Conservation (phyloP, 2,888 invertebrate genomes). For the Scaptomyza polygonia region DNA sequence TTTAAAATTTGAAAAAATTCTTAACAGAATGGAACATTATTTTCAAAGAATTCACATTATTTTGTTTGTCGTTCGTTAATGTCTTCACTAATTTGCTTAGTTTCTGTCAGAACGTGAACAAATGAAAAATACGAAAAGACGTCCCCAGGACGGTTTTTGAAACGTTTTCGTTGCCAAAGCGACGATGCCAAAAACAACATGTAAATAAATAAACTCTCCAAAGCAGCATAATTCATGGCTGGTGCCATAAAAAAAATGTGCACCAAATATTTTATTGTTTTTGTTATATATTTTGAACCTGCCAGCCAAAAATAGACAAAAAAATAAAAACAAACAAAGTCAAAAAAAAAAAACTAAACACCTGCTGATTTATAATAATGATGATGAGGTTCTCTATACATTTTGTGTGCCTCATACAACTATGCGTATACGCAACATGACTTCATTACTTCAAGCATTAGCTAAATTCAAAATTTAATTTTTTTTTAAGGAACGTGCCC, state of each 20-base stretch:
- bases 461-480: conserved; percentile 7
- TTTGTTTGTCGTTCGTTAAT: conserved; percentile 41
- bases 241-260: conserved; percentile 52
- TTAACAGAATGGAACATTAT: conserved; percentile 40
- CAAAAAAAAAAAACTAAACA: conserved; percentile 49
- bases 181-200: conserved; percentile 53
- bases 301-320: conserved; percentile 35
- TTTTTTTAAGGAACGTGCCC: conserved; percentile 60
- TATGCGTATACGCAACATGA: conserved; percentile 48
- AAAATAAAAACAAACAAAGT: conserved; percentile 6
- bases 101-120: conserved; percentile 58
- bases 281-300: conserved; percentile 45
- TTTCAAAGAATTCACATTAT: conserved; percentile 50
- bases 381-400: conserved; percentile 9
- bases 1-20: conserved; percentile 26
- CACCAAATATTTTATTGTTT: conserved; percentile 47
- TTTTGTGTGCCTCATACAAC: conserved; percentile 10
- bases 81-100: conserved; percentile 74
- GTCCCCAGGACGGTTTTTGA: conserved; percentile 34
- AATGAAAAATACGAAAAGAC: conserved; percentile 2
- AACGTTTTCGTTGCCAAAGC: conserved; percentile 47
- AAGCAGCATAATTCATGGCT: conserved; percentile 60
- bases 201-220: conserved; percentile 69
- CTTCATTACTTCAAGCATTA: conserved; percentile 31
- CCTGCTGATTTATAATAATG: conserved; percentile 56